Percentiles rank a stretch among this genome's conserved stretches.
Conservation (phyloP, 2,113 vertebrate species). For the Neolamprologus devosi region DNA sequence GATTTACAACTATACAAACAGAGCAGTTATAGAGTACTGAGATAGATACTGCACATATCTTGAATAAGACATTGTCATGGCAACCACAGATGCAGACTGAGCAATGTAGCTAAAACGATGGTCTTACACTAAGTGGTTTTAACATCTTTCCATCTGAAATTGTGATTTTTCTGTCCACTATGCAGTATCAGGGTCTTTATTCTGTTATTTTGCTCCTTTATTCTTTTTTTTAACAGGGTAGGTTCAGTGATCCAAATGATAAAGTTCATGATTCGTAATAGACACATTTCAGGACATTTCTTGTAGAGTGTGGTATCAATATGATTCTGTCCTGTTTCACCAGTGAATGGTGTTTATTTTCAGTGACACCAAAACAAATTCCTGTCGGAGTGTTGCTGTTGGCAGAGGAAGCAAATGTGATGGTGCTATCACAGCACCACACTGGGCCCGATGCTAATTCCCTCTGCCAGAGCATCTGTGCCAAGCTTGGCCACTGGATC, state of each 20-base stretch:
- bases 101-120: background rate
- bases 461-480: constrained; percentile 23
- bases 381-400: background rate
- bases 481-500: background rate
- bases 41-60: background rate
- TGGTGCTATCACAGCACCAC: background rate
- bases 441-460: background rate
- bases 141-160: background rate
- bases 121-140: background rate
- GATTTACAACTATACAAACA: background rate
- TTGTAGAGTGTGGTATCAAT: background rate
- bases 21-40: background rate
- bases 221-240: background rate
- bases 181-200: background rate
- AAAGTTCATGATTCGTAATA: background rate
- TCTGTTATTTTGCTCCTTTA: background rate
- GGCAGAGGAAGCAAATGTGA: background rate
- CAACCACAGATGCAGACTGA: background rate
- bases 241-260: background rate
- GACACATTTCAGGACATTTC: background rate
- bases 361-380: background rate
- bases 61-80: background rate
- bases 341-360: background rate
- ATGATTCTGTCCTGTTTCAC: background rate
- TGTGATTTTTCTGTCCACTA: background rate